Evolutionary conservation across 2,797 vertebrate genomes (phyloP).

Genomic region (Carduelis carduelis): DNA sequence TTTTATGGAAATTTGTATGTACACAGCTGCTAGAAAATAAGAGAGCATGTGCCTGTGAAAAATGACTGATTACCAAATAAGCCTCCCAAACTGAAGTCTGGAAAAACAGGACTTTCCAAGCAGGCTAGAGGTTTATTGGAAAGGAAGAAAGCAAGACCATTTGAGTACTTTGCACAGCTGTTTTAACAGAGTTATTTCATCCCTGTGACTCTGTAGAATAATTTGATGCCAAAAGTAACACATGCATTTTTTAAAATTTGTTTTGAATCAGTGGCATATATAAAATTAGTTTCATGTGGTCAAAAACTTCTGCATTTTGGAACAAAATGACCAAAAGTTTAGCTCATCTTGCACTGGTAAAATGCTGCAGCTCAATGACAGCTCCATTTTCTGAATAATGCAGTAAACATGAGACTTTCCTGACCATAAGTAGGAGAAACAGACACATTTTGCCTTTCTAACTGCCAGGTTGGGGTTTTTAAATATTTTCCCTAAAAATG

Average conservation of each 20-base stretch:
- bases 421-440: background rate
- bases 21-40: conserved; percentile 21
- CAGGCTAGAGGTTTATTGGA: conserved; percentile 4
- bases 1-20: conserved; percentile 5
- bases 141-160: background rate
- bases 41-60: background rate
- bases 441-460: background rate
- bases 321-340: background rate
- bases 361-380: background rate
- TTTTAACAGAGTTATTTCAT: background rate
- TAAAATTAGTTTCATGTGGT: background rate
- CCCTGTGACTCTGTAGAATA: background rate
- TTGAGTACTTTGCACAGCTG: conserved; percentile 57
- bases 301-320: background rate
- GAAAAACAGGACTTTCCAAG: conserved; percentile 15
- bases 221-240: conserved; percentile 19
- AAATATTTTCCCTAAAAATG: background rate
- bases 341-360: background rate
- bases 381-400: background rate
- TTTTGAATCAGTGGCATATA: background rate
- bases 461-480: background rate
- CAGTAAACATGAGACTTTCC: background rate
- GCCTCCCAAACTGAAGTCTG: background rate
- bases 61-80: conserved; percentile 13
- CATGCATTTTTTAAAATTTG: background rate